These are phyloP conservation scores for Esox niger DNA, from an alignment of 2,113 vertebrate species.

Conservation along the genomic window DNA sequence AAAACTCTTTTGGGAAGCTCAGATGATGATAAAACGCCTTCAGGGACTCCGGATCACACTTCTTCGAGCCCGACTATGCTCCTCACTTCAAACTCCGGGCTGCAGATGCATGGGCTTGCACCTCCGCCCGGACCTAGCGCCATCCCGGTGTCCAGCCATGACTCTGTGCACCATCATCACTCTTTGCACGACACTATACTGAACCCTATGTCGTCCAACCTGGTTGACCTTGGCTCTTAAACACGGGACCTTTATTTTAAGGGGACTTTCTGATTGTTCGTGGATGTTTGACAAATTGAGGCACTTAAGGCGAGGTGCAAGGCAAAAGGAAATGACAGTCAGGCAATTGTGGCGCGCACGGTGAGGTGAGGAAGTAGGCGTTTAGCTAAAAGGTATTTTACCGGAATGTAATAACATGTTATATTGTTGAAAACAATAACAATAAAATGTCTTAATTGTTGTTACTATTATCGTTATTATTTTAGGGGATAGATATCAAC, in stretches of 20 bases:
- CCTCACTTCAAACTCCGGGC: constrained; percentile 82
- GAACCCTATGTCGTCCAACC: constrained; percentile 97
- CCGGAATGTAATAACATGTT: constrained; percentile 65
- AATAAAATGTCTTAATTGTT: constrained; percentile 77
- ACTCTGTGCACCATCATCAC: constrained; percentile 94
- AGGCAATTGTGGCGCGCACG: constrained; percentile 44
- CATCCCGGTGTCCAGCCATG: constrained; percentile 86
- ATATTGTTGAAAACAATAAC: constrained; percentile 71
- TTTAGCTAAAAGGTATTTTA: constrained; percentile 57
- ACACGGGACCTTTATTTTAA: constrained; percentile 33
- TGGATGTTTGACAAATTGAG: constrained; percentile 53
- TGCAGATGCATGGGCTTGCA: constrained; percentile 89
- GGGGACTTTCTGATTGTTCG: constrained; percentile 23
- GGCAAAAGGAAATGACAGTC: constrained; percentile 45
- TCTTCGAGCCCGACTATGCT: constrained; percentile 91
- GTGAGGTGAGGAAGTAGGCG: constrained; percentile 57
- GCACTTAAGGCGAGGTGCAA: constrained; percentile 62
- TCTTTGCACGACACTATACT: constrained; percentile 97
- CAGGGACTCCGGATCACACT: constrained; percentile 93
- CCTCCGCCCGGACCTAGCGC: constrained; percentile 96
- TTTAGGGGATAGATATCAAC: constrained; percentile 56
- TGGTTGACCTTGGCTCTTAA: constrained; percentile 98
- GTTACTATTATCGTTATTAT: constrained; percentile 65
- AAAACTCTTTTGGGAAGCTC: constrained; percentile 97
- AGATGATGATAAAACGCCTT: constrained; percentile 97